These are phyloP conservation scores for Bombus balteatus DNA, from an alignment of 1,140 invertebrate genomes.

Conservation along the genomic window DNA sequence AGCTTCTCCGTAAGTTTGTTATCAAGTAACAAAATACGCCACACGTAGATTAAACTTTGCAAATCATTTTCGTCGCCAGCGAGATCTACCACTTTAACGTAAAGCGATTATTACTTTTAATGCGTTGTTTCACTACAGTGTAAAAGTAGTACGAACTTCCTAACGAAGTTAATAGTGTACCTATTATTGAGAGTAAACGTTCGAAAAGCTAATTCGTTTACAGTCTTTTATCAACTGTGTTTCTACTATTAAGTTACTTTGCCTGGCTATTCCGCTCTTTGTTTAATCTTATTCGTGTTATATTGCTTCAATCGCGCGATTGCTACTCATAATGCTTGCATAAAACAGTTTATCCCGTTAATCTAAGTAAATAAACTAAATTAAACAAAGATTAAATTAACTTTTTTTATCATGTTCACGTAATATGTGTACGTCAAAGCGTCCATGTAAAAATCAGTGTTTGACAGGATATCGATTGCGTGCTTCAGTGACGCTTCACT, in stretches of 20 bases:
- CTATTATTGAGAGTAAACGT: neutral
- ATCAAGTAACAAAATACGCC: neutral
- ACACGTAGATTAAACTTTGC: neutral
- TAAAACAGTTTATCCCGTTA: no score
- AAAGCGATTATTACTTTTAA: neutral
- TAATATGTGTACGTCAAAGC: no score
- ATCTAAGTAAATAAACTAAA: no score
- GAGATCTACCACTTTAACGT: neutral
- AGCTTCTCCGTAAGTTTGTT: neutral
- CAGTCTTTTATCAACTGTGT: neutral
- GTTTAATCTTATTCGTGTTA: no score
- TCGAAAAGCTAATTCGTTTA: neutral
- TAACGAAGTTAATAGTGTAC: neutral
- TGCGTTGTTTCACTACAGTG: neutral
- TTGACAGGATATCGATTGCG: neutral
- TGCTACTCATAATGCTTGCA: no score
- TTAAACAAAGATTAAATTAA: no score
- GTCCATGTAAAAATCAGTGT: neutral
- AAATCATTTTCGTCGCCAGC: neutral
- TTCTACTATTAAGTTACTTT: neutral
- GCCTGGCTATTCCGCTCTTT: no score
- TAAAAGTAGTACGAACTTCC: neutral
- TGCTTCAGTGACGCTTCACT: neutral
- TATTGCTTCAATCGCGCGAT: no score
- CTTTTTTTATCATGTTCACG: no score